Percentiles rank a stretch among this genome's conserved stretches.
Conservation (phyloP, 2,113 vertebrate genomes). For the Gnathonemus echidnorhynchus region DNA sequence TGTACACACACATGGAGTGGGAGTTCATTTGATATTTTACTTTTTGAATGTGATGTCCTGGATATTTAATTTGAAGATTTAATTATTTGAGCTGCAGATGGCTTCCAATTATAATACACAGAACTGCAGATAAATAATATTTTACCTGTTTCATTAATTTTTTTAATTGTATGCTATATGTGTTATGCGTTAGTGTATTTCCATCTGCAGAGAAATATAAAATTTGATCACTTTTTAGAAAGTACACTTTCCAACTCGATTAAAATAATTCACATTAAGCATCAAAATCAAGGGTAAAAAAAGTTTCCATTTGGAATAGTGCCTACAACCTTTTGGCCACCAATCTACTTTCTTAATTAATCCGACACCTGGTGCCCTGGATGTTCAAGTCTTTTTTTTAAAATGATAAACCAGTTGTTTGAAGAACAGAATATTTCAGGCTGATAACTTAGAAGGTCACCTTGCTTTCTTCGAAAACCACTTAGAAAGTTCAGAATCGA, state of each 20-base stretch:
- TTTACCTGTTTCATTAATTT: not conserved
- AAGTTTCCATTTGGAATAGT: not conserved
- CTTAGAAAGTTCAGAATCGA: not conserved
- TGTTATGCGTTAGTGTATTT: not conserved
- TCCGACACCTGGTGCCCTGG: not conserved
- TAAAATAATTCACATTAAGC: not conserved
- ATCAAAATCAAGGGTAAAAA: not conserved
- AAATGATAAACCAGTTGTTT: not conserved
- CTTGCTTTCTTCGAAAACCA: not conserved
- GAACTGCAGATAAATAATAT: not conserved
- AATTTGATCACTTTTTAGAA: not conserved
- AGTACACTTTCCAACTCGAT: not conserved
- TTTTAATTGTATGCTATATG: not conserved
- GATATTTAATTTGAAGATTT: not conserved
- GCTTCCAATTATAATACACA: too few relatives aligned
- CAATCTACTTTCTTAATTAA: slow-evolving; percentile 1
- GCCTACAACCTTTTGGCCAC: not conserved
- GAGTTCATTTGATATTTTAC: not conserved
- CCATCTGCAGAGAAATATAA: not conserved
- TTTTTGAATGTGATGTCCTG: not conserved
- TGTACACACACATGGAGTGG: not conserved
- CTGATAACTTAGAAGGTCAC: not conserved
- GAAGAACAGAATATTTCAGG: not conserved
- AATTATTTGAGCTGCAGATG: not conserved
- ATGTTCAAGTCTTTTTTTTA: not conserved